A percentile compares a stretch with the other conserved stretches of the same genome.
Conservation (phyloP, 1,140 invertebrate species). For the Drosophila kohkoa region DNA sequence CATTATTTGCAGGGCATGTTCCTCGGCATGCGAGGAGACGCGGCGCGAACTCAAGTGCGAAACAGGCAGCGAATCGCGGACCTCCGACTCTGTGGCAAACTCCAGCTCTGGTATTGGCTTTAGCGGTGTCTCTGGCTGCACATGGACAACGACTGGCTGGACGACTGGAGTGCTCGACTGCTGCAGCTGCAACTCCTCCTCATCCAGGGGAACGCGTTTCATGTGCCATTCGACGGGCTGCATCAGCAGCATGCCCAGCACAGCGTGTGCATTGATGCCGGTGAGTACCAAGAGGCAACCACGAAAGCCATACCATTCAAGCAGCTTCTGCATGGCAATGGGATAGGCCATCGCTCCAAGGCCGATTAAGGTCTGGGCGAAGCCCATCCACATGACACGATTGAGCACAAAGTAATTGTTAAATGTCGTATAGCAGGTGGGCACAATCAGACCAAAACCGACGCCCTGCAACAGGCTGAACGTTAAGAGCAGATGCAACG, state of each 20-base stretch:
- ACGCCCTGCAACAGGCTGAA: constrained; percentile 87
- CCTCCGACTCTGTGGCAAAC: constrained; percentile 1
- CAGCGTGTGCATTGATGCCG: constrained; percentile 87
- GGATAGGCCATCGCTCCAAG: constrained; percentile 87
- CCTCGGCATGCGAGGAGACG: constrained; percentile 61
- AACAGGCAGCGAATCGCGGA: neutral
- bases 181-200: constrained; percentile 83
- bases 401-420: constrained; percentile 87
- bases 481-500: constrained; percentile 86
- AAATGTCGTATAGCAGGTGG: constrained; percentile 86
- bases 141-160: constrained; percentile 37
- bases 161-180: neutral
- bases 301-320: constrained; percentile 87
- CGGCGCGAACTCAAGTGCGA: constrained; percentile 27
- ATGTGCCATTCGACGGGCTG: constrained; percentile 90
- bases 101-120: constrained; percentile 31
- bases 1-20: constrained; percentile 49
- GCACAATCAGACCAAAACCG: constrained; percentile 87
- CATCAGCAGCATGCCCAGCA: constrained; percentile 88
- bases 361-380: constrained; percentile 87
- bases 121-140: constrained; percentile 66
- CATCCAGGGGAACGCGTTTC: constrained; percentile 84
- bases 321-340: constrained; percentile 85
- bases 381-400: constrained; percentile 87
- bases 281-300: constrained; percentile 87